Evolutionary conservation across 2,888 invertebrate species (phyloP).

Genomic region (Philereme transversata): DNA sequence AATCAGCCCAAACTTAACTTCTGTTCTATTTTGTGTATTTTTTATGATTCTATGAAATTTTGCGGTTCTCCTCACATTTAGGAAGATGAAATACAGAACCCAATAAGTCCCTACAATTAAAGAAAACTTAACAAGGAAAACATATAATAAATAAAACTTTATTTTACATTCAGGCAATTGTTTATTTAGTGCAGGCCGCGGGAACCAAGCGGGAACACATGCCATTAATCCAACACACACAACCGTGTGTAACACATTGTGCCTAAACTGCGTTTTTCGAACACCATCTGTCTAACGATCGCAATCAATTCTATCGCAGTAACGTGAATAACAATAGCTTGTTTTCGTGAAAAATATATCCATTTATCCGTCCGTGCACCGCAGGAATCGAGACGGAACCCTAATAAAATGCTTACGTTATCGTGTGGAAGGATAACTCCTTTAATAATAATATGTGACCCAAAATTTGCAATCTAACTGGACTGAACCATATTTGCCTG

Average conservation of each 20-base stretch:
- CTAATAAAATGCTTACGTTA: not conserved
- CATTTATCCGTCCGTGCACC: conserved; percentile 47
- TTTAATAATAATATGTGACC: not conserved
- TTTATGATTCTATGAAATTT: too few species aligned
- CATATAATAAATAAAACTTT: too few species aligned
- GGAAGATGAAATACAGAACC: too few species aligned
- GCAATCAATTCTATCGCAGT: conserved; percentile 52
- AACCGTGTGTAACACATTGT: conserved; percentile 15
- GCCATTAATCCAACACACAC: conserved; percentile 21
- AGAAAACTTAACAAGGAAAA: too few species aligned
- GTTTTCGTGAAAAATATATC: conserved; percentile 61
- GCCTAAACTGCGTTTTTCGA: conserved; percentile 34
- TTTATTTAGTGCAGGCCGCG: too few species aligned
- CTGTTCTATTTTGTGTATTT: too few species aligned
- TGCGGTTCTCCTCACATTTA: too few species aligned
- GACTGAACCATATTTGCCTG: too few species aligned
- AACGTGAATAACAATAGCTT: conserved; percentile 57
- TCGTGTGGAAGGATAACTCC: conserved; percentile 3
- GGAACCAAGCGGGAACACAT: conserved; percentile 2
- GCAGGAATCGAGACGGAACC: conserved; percentile 11
- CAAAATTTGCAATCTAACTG: too few species aligned
- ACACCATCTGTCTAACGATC: conserved; percentile 46
- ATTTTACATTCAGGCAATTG: too few species aligned
- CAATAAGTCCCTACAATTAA: too few species aligned
- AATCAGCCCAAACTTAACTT: too few species aligned